Evolutionary conservation across 92 coral and sea anemone genomes (phyloP), one percentile per base, ranked within the genome.

Genomic region (Palythoa heliodiscus): DNA sequence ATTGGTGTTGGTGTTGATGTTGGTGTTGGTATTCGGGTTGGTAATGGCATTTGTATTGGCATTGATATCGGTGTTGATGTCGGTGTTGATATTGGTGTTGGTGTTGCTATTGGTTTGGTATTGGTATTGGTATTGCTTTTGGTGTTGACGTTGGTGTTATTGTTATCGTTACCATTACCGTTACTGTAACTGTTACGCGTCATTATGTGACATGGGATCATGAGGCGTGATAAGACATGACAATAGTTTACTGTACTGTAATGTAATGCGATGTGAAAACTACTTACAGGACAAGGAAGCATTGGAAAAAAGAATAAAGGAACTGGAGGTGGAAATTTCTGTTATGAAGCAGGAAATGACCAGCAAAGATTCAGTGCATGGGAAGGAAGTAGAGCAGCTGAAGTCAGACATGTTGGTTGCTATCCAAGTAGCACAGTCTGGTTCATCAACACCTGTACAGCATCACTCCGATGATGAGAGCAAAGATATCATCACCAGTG

Each of bases 361-460:
- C 63, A 85, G 40, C 35, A 94, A 87, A 66, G 91, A 92, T 11
- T 61, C 53, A 14, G 29, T 87, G 48, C 94, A 94, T 60, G 89
- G 88, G 47, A 89, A 88, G n/a, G 98, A 94, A 76, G 93, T 94
- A 61, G 72, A 90, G 55, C 95, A 90, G 60, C 91, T 94, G 75
- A 94, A 94, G 87, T 86, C 92, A 11, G 98, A 94, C 89, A 94
- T 94, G 95, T 43, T 94, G 78, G 98, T 94, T 2, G 98, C 98
- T 29, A 92, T 94, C 54, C 98, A 94, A 75, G 98, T 90, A 60
- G 98, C 98, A 8, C 92, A 91, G 52, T 89, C 93, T 3, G 94
- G 94, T 13, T 53, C 71, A 5, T 66, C 82, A 16, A 74, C 92
- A 11, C 88, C 94, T 11, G 88, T 76, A 35, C 88, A 86, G 23